Base-by-base conservation (phyloP, 2,113 vertebrate species). In the Natator depressus region DNA sequence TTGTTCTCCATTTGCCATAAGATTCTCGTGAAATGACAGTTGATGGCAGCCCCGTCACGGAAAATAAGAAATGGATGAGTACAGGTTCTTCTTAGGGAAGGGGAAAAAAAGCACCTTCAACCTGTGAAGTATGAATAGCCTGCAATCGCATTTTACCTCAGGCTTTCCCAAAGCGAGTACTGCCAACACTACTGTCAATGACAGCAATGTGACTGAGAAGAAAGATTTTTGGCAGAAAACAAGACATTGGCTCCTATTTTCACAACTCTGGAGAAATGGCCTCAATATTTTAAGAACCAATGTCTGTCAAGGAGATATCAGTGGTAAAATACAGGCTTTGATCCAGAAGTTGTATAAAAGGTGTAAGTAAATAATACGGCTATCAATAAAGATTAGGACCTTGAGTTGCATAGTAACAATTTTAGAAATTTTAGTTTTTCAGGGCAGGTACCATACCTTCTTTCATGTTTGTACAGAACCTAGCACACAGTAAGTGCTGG, bases 71-170 rank as follows among this genome's bases (percentile, higher is more conserved):
- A 94, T 78, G 2, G 0, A 89, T 90, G 29, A 89, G 24, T 83
- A 54, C 11, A 94, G 90, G 93, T 91, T 91, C 17, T 80, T 81
- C 9, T 50, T 50, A 27, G 31, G 85, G 84, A 78, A 78, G 12
- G 16, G 27, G 35, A 55, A 22, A 80, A 80, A 96, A 93, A 91
- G 82, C 9, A 51, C 59, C 69, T 95, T 97, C 89, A 96, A 89
- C 86, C 76, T 85, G 50, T 85, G 62, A 95, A 91, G 82, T 80
- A 96, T 57, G 87, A 97, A 94, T 96, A 97, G 78, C 76, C 82
- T 97, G 88, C 96, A 97, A 97, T 95, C 92, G 90, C 82, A 84
- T 97, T 97, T 95, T 94, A 97, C 87, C 80, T 97, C 35, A 84
- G 93, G 72, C 92, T 97, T 97, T 96, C 93, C 94, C 94, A 95